Evolutionary conservation across 2,888 invertebrate genomes (phyloP).

Genomic region (Lithophane semibrunnea): DNA sequence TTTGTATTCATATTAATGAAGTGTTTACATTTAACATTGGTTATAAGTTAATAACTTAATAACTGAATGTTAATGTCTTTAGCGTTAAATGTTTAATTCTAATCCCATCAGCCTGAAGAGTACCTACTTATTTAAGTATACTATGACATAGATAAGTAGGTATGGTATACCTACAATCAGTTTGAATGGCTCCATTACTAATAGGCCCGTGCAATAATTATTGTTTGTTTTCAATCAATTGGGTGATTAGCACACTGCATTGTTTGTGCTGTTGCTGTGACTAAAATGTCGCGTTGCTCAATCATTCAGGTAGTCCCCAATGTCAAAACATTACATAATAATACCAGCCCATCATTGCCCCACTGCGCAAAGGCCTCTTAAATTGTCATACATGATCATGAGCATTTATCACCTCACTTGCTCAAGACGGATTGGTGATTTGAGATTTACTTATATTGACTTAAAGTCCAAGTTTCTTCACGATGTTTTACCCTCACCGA

Average conservation of each 20-base stretch:
- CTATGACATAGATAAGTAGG: too few species aligned
- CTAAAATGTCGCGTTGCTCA: slow-evolving; percentile 23
- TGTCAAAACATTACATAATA: background rate
- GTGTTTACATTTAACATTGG: background rate
- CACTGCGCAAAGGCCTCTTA: too few species aligned
- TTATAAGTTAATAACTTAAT: background rate
- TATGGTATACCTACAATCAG: slow-evolving; percentile 1
- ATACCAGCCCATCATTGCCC: background rate
- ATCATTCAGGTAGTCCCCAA: background rate
- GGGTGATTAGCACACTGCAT: slow-evolving; percentile 26
- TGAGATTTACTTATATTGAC: too few species aligned
- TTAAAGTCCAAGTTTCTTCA: too few species aligned
- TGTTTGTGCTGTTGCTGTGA: slow-evolving; percentile 19
- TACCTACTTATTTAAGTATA: too few species aligned
- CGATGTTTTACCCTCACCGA: too few species aligned
- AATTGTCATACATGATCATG: too few species aligned
- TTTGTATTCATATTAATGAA: background rate
- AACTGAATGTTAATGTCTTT: too few species aligned
- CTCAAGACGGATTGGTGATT: too few species aligned
- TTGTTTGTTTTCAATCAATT: slow-evolving; percentile 43
- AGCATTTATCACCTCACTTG: too few species aligned
- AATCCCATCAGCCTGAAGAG: background rate
- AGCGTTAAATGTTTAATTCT: background rate
- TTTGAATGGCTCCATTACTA: slow-evolving; percentile 39
- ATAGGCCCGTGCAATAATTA: slow-evolving; percentile 14